Evolutionary conservation across 2,113 vertebrate genomes (phyloP).

Genomic region (Lophochroa leadbeateri): DNA sequence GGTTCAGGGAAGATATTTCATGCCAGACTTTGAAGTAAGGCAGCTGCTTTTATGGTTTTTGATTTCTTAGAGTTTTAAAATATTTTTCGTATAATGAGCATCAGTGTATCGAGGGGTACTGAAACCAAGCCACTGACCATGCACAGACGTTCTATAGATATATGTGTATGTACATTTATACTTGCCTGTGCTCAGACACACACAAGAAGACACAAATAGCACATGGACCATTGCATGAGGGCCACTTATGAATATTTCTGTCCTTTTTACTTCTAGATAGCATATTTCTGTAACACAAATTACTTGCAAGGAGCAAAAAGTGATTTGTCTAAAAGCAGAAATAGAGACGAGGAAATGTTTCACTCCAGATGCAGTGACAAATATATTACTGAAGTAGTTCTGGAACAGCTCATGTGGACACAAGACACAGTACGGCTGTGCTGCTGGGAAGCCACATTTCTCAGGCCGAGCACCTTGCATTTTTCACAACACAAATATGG

Average conservation of each 20-base stretch:
- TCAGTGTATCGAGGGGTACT: rapidly evolving
- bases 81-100: not conserved
- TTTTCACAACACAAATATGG: slow-evolving; percentile 26
- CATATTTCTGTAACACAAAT: not conserved
- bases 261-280: not conserved
- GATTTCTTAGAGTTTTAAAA: not conserved
- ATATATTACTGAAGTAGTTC: not conserved
- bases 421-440: not conserved
- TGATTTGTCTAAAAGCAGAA: not conserved
- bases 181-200: not conserved
- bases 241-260: not conserved
- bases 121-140: not conserved
- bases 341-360: not conserved
- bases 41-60: not conserved
- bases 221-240: not conserved
- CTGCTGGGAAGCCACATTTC: not conserved
- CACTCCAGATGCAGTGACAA: not conserved
- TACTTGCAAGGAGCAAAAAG: not conserved
- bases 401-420: not conserved
- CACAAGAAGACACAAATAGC: not conserved
- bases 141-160: not conserved
- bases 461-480: not conserved
- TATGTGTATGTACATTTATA: not conserved
- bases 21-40: not conserved
- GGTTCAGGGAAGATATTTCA: not conserved